Evolutionary conservation across 2,888 invertebrate genomes (phyloP), one percentile per base, ranked within the genome.

Genomic region (Trachelus stipa): DNA sequence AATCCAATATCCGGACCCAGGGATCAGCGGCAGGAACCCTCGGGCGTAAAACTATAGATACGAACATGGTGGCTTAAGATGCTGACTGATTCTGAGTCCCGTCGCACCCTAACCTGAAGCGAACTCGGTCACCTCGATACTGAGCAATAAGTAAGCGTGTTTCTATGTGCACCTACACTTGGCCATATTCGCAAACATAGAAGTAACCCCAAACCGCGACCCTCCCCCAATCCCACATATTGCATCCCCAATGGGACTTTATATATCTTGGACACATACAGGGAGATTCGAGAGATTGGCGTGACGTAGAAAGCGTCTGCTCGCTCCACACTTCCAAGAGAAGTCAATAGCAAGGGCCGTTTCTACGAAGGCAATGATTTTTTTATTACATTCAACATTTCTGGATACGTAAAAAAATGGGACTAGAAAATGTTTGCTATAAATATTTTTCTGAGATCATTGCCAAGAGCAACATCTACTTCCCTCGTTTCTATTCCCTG

Each of bases 1-100:
- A 84, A 85, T 85, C 84, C 82, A 81, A 85, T 85, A 87, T 85
- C 81, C 82, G 74, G 71, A 81, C 79, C 79, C 77, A 76, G 81
- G 74, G 79, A 76, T 80, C 73, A 68, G 76, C 69, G 75, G 23
- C 56, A 15, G 33, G 31, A 77, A 76, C 76, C 74, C 80, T 68
- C 31, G 75, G 73, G 77, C 78, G 77, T 80, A 79, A 83, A 83
- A 81, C 78, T 80, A 79, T 80, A 76, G 80, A 77, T 82, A 78
- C 81, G 15, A 56, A 23, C 69, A 31, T 30, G 71, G 76, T 76
- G 78, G 82, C 82, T 83, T 78, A 81, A 77, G 75, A 69, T 75
- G 71, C 69, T 77, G 71, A 74, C 78, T 68, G 30, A 68, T 74
- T 69, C 74, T 76, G 37, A 69, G 74, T 40, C 76, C 75, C 68